Conservation (phyloP, 1,140 invertebrate species). For the Mizuhopecten yessoensis region DNA sequence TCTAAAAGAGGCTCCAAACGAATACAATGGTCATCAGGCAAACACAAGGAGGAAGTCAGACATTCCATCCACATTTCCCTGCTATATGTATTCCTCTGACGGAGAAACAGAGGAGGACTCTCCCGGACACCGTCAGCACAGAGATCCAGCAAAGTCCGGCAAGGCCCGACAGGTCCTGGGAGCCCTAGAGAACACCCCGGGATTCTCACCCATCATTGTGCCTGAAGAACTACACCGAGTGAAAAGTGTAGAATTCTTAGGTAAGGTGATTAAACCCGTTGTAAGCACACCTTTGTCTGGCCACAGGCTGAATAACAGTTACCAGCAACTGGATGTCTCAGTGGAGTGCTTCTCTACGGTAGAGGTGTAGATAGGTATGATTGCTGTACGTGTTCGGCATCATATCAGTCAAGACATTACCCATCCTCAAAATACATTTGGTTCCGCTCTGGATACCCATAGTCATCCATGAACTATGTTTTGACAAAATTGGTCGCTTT, state of each 20-base stretch:
- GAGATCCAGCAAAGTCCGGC: not conserved
- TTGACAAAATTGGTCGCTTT: no score
- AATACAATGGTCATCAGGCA: not conserved
- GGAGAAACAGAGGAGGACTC: not conserved
- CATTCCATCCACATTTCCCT: not conserved
- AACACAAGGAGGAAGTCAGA: not conserved
- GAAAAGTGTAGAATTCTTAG: conserved; percentile 2
- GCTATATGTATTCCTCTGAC: not conserved
- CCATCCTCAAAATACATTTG: no score
- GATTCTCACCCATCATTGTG: conserved; percentile 59
- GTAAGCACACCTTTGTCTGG: conserved; percentile 55
- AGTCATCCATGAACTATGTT: no score
- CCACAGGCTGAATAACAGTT: not conserved
- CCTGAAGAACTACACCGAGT: conserved; percentile 41
- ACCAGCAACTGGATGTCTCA: not conserved
- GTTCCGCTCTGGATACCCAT: no score
- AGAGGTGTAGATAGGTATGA: not conserved
- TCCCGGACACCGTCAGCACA: not conserved
- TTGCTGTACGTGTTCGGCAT: no score
- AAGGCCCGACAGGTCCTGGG: conserved; percentile 56
- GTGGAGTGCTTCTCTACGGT: not conserved
- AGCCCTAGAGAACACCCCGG: conserved; percentile 67
- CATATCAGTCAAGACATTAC: no score
- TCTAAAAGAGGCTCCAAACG: not conserved
- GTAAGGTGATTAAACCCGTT: conserved; percentile 47